Conservation (phyloP, 2,113 vertebrate genomes). For the Campylomormyrus tamandua region DNA sequence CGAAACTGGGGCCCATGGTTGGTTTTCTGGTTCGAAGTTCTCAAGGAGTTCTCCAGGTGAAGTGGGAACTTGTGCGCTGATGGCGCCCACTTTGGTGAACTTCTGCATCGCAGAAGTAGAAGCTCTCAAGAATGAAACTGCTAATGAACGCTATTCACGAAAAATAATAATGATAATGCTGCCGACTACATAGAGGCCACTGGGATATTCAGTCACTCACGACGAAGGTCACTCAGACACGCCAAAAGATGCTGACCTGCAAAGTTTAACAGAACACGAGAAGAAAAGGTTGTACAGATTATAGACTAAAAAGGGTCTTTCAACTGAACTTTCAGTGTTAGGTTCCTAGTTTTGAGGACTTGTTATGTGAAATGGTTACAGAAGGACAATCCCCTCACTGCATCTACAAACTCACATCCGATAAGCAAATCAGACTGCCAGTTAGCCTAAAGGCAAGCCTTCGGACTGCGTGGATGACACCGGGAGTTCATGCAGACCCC, state of each 20-base stretch:
- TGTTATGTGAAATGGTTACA: not conserved
- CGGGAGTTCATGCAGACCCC: not conserved
- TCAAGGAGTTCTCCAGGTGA: not conserved
- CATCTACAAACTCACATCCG: not conserved
- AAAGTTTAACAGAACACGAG: not conserved
- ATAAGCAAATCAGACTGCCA: not conserved
- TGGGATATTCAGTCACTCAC: not conserved
- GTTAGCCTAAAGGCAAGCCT: not conserved
- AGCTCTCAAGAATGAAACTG: not conserved
- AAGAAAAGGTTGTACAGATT: not conserved
- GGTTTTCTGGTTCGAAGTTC: not conserved
- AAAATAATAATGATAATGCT: not conserved
- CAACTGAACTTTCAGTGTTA: not conserved
- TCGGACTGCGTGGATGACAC: conserved; percentile 9
- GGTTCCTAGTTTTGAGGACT: not conserved
- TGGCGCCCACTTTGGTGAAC: not conserved
- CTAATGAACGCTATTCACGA: not conserved
- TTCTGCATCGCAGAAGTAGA: not conserved
- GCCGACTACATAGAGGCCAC: not conserved
- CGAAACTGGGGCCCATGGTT: not conserved
- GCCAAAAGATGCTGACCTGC: not conserved
- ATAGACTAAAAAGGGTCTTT: not conserved
- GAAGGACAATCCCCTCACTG: not conserved
- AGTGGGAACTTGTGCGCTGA: not conserved
- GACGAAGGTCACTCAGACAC: not conserved